These are phyloP conservation scores for Babyrousa celebensis DNA, from an alignment of 2,797 vertebrate genomes.

Conservation along the genomic window DNA sequence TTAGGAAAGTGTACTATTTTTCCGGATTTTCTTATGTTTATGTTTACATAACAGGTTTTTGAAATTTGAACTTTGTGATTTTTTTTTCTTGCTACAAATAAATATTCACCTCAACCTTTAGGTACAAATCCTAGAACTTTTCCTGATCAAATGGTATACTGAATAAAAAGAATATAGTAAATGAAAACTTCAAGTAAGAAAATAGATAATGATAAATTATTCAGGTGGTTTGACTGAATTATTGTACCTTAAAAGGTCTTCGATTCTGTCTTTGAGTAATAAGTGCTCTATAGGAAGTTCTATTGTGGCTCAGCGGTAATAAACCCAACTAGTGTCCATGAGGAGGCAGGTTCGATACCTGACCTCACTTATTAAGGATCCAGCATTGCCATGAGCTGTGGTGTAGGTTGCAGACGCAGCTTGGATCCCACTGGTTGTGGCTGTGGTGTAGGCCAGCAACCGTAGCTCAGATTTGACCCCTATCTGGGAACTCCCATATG, in stretches of 20 bases:
- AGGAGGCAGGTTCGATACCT: no score
- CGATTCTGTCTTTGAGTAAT: neutral
- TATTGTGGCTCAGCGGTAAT: no score
- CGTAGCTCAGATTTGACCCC: no score
- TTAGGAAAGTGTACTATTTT: constrained; percentile 1
- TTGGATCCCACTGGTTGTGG: no score
- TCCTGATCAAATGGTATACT: neutral
- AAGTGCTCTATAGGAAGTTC: neutral
- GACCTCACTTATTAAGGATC: no score
- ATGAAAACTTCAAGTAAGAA: constrained; percentile 47
- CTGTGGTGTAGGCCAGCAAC: no score
- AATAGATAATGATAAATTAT: neutral
- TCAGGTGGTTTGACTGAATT: neutral
- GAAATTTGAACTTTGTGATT: neutral
- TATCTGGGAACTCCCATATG: no score
- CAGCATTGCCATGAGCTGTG: no score
- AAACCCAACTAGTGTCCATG: no score
- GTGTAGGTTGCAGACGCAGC: no score
- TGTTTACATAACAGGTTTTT: neutral
- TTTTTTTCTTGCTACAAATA: neutral
- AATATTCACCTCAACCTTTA: neutral
- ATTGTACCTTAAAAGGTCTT: neutral
- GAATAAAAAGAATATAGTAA: constrained; percentile 45
- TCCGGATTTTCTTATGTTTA: constrained; percentile 5
- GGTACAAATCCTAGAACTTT: constrained; percentile 16